Conservation (phyloP, 2,113 vertebrate species). For the Naja naja region DNA sequence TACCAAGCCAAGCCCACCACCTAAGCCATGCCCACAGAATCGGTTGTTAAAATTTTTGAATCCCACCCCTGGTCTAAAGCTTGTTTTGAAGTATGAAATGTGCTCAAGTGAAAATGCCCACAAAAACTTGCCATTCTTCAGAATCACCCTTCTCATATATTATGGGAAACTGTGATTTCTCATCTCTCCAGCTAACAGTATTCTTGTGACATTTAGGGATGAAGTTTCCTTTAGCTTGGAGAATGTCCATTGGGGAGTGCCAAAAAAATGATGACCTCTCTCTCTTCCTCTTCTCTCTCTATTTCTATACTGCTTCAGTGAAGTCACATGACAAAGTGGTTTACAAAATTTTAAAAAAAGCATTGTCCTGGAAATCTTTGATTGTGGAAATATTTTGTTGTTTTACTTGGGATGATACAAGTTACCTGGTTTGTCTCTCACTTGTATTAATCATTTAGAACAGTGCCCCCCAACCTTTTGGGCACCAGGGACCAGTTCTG, state of each 20-base stretch:
- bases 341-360: background rate
- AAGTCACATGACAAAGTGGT: background rate
- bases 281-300: background rate
- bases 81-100: background rate
- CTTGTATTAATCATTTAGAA: background rate
- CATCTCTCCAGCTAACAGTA: background rate
- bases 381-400: background rate
- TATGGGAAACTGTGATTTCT: background rate
- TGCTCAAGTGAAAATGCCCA: background rate
- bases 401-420: background rate
- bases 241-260: background rate
- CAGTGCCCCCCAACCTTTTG: too few species aligned
- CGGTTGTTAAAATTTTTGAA: too few species aligned
- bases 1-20: too few species aligned
- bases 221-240: background rate
- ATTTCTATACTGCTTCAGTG: background rate
- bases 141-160: background rate
- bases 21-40: too few species aligned
- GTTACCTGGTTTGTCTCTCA: background rate
- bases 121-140: background rate
- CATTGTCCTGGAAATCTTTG: background rate
- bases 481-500: too few species aligned
- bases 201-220: background rate
- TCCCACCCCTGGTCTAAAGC: too few species aligned
- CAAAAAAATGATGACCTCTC: background rate